A percentile compares a stretch with the other conserved stretches of the same genome.
Evolutionary conservation across 2,113 vertebrate genomes (phyloP).

Genomic region (Gulo gulo): DNA sequence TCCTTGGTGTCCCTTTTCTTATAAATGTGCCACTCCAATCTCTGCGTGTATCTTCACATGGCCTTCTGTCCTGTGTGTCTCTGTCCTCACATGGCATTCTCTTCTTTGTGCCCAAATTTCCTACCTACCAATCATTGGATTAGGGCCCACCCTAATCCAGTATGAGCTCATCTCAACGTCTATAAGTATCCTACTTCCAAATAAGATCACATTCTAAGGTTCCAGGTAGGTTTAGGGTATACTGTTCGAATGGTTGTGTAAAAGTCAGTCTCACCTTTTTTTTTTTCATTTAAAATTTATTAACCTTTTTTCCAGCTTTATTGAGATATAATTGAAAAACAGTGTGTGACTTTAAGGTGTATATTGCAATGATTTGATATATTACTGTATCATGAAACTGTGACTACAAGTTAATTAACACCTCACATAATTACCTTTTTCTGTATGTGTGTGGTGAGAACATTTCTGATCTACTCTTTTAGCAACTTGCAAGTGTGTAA

Average conservation of each 20-base stretch:
- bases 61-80: background rate
- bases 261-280: background rate
- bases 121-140: background rate
- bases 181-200: background rate
- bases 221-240: background rate
- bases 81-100: background rate
- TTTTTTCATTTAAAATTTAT: background rate
- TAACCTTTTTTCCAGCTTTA: background rate
- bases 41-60: background rate
- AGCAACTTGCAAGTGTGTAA: background rate
- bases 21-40: background rate
- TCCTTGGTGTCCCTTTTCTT: background rate
- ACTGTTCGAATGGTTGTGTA: background rate
- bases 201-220: background rate
- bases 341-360: background rate
- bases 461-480: background rate
- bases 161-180: background rate
- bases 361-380: background rate
- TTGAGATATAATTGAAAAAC: background rate
- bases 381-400: background rate
- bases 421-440: background rate
- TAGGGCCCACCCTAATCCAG: background rate
- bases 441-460: background rate
- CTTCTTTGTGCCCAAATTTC: background rate
- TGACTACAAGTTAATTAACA: background rate